Evolutionary conservation across 2,113 vertebrate species (phyloP).

Genomic region (Lota lota): DNA sequence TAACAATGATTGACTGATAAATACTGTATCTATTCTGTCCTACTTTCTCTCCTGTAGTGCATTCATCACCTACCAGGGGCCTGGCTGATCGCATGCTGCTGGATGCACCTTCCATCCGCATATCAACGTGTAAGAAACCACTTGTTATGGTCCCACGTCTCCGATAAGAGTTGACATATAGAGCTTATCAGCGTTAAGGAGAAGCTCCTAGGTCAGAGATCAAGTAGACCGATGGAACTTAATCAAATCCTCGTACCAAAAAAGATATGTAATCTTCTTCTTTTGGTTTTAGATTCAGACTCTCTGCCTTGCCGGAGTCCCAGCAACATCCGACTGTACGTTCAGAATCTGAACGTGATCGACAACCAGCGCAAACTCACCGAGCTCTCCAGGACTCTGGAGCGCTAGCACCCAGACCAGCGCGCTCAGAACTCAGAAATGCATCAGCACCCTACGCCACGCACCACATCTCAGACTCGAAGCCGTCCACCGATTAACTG

Average conservation of each 20-base stretch:
- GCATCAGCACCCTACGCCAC: no score
- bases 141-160: no score
- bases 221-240: no score
- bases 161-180: no score
- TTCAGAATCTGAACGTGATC: slow-evolving; percentile 88
- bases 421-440: slow-evolving; percentile 77
- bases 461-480: no score
- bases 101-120: slow-evolving; percentile 74
- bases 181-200: no score
- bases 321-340: slow-evolving; percentile 77
- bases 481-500: no score
- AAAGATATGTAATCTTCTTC: not conserved
- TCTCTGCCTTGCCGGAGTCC: slow-evolving; percentile 76
- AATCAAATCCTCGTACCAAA: no score
- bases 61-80: slow-evolving; percentile 84
- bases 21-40: not conserved
- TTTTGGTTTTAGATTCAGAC: slow-evolving; percentile 78
- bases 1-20: no score
- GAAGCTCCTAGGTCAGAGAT: no score
- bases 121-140: slow-evolving; percentile 81
- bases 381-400: slow-evolving; percentile 82
- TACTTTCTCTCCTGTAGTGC: slow-evolving; percentile 66
- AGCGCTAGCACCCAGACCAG: slow-evolving; percentile 73
- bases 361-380: slow-evolving; percentile 89
- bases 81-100: slow-evolving; percentile 85